A percentile compares a stretch with the other conserved stretches of the same genome.
Conservation (phyloP, 2,797 vertebrate genomes). For the Australoheros facetus region DNA sequence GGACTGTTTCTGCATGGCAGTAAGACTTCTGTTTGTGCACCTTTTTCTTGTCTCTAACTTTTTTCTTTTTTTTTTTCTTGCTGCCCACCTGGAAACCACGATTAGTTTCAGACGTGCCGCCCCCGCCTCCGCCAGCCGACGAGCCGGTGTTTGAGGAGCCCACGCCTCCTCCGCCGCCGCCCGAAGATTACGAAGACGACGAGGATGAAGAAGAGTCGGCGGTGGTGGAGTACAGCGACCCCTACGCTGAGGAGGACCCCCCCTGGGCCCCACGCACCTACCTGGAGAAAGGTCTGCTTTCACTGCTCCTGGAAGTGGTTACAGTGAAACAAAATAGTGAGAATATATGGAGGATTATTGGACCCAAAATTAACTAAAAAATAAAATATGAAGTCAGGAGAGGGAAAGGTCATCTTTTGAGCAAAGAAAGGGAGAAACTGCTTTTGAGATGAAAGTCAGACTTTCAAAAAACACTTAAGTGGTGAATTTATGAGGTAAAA, state of each 20-base stretch:
- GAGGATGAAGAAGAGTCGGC: conserved; percentile 97
- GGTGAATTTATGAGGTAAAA: too few relatives aligned
- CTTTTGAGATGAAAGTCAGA: too few relatives aligned
- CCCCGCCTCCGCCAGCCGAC: conserved; percentile 90
- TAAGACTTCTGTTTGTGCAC: not conserved
- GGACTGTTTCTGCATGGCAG: conserved; percentile 18
- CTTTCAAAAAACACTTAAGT: too few relatives aligned
- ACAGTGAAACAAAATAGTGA: not conserved
- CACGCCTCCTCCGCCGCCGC: conserved; percentile 90
- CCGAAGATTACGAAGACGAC: conserved; percentile 94
- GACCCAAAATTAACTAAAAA: not conserved
- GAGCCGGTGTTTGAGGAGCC: conserved; percentile 92
- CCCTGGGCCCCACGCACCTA: conserved; percentile 95
- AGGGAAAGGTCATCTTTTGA: not conserved
- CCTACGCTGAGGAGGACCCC: conserved; percentile 97
- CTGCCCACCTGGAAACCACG: not conserved
- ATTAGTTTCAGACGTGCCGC: conserved; percentile 93
- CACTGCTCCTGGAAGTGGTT: not conserved
- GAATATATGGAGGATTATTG: not conserved
- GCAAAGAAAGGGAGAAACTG: too few relatives aligned
- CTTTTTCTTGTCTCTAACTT: conserved; percentile 2
- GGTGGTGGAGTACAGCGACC: conserved; percentile 98
- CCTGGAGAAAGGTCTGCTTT: conserved; percentile 88
- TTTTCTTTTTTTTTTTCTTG: not conserved
- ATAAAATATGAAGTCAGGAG: not conserved